phyloP scores from a whole-genome alignment of 2,113 vertebrate species.

The Prochilodus magdalenae region DNA sequence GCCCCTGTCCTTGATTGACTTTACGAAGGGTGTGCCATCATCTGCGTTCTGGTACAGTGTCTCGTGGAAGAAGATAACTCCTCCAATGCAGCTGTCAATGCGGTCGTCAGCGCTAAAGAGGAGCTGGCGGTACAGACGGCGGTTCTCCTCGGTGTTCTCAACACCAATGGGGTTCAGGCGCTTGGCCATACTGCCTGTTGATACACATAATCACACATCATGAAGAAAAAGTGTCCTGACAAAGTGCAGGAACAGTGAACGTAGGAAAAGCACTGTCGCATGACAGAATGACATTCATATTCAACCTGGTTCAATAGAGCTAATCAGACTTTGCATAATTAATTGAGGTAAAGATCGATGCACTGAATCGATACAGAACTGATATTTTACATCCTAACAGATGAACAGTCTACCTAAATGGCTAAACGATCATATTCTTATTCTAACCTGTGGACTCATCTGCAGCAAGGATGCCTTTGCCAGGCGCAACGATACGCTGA shows the following conservation, averaged over 20 bases:
- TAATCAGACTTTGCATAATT: too few species aligned
- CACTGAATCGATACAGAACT: too few species aligned
- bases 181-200: constrained; percentile 95
- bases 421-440: constrained; percentile 6
- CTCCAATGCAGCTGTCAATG: constrained; percentile 91
- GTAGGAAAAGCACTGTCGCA: too few species aligned
- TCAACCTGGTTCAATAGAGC: too few species aligned
- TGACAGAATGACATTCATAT: too few species aligned
- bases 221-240: neutral
- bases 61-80: constrained; percentile 98
- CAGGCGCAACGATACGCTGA: constrained; percentile 87
- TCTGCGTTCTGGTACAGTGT: constrained; percentile 95
- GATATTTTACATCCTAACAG: too few species aligned
- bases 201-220: neutral
- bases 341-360: too few species aligned
- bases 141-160: constrained; percentile 96
- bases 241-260: neutral
- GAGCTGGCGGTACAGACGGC: constrained; percentile 93
- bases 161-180: constrained; percentile 94
- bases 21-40: constrained; percentile 84
- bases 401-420: neutral
- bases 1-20: constrained; percentile 90
- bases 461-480: constrained; percentile 94
- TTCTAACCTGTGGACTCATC: constrained; percentile 95
- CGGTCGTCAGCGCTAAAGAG: constrained; percentile 91